A percentile compares a stretch with the other conserved stretches of the same genome.
Evolutionary conservation across 1,140 invertebrate genomes (phyloP).

Genomic region (Pogonomyrmex californicus): DNA sequence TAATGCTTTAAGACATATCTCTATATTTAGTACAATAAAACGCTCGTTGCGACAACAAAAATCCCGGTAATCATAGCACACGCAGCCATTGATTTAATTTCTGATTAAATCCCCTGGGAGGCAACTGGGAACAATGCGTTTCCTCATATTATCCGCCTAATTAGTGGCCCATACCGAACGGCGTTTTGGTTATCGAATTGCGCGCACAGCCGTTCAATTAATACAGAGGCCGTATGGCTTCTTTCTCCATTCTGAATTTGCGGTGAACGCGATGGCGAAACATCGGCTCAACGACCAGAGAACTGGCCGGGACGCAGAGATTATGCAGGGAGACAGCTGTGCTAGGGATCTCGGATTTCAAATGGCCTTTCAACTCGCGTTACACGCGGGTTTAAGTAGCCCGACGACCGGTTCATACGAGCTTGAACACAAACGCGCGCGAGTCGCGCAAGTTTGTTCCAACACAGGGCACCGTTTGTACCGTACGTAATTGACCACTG

Average conservation of each 20-base stretch:
- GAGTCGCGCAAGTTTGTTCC: constrained; percentile 21
- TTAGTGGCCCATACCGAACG: constrained; percentile 5
- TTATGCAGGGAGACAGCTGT: constrained; percentile 76
- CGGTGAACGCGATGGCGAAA: not conserved
- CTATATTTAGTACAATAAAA: not conserved
- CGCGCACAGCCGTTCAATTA: constrained; percentile 41
- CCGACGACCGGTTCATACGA: constrained; percentile 68
- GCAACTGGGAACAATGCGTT: constrained; percentile 8
- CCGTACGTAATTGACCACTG: constrained; percentile 35
- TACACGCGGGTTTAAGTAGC: constrained; percentile 74
- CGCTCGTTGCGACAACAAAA: not conserved
- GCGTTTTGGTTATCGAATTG: constrained; percentile 24
- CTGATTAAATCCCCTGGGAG: not conserved
- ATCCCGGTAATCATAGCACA: not conserved
- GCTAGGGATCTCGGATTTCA: constrained; percentile 79
- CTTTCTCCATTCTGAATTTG: constrained; percentile 14
- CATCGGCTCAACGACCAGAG: not conserved
- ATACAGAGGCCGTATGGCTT: not conserved
- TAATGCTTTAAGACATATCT: not conserved
- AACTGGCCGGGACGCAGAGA: constrained; percentile 21
- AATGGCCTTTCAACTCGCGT: constrained; percentile 82
- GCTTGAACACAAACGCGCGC: constrained; percentile 71
- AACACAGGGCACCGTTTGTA: constrained; percentile 46
- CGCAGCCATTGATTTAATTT: constrained; percentile 19
- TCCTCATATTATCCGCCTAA: constrained; percentile 26